These are phyloP conservation scores for Zaprionus kolodkinae DNA, from an alignment of 1,140 invertebrate species.

Conservation along the genomic window DNA sequence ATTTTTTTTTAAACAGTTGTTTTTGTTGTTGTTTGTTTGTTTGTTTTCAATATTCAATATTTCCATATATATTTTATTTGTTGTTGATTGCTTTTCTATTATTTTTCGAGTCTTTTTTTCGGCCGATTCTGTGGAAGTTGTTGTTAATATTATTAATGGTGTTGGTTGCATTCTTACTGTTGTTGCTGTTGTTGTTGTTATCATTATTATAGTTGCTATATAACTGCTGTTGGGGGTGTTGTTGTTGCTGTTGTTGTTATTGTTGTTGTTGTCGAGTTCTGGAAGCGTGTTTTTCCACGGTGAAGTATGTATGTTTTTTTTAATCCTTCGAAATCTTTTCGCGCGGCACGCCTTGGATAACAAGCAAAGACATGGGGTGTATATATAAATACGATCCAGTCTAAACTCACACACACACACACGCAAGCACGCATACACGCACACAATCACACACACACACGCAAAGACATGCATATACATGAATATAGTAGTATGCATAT, in stretches of 20 bases:
- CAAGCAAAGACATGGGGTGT: background rate
- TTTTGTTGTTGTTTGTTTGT: constrained; percentile 8
- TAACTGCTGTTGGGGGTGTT: background rate
- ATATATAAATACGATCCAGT: background rate
- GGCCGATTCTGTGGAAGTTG: constrained; percentile 14
- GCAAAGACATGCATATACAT: background rate
- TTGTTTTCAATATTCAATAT: constrained; percentile 1
- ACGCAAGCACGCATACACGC: constrained; percentile 18
- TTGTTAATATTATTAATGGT: background rate
- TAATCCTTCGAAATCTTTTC: background rate
- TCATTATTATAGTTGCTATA: constrained; percentile 1
- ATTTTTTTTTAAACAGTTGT: background rate
- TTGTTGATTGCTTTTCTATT: constrained; percentile 5
- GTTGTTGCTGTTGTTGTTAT: background rate
- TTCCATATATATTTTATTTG: background rate
- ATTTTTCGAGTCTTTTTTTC: background rate
- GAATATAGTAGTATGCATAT: constrained; percentile 7
- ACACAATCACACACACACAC: constrained; percentile 6
- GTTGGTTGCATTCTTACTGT: background rate
- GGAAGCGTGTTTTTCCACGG: background rate
- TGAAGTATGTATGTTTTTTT: background rate
- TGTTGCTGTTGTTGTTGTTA: constrained; percentile 2
- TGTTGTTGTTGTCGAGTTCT: background rate
- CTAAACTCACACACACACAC: constrained; percentile 7
- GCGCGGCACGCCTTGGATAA: background rate